Evolutionary conservation across 35 echinoderm and acorn worm genomes (phyloP).

Genomic region (Antedon bifida): DNA sequence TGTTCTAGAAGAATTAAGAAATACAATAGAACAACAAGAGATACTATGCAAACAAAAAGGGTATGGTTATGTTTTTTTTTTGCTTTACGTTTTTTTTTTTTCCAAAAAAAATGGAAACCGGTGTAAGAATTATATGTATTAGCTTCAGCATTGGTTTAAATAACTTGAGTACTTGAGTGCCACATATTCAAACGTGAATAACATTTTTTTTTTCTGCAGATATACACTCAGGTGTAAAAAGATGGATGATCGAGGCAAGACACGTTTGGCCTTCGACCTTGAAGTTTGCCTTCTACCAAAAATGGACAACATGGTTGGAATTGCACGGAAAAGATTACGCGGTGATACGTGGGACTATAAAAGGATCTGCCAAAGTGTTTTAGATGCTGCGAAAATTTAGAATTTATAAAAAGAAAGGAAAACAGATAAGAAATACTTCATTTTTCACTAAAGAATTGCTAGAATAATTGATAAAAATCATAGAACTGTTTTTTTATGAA

Average conservation of each 20-base stretch:
- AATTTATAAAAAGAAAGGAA: no score
- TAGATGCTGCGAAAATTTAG: slow-evolving; percentile 63
- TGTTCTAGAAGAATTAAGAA: slow-evolving; percentile 56
- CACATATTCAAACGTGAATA: no score
- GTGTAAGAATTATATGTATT: no score
- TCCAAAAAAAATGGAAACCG: no score
- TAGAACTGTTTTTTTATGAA: no score
- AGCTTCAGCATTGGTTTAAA: no score
- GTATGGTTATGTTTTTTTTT: no score
- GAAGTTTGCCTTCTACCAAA: slow-evolving; percentile 79
- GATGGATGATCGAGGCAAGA: slow-evolving; percentile 67
- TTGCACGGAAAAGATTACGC: slow-evolving; percentile 65
- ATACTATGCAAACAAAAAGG: slow-evolving; percentile 84
- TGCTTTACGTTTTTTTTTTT: not conserved
- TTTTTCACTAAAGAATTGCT: no score
- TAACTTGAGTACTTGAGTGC: no score
- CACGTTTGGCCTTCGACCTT: slow-evolving; percentile 74
- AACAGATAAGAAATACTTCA: no score
- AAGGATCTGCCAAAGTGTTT: slow-evolving; percentile 57
- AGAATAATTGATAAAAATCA: no score
- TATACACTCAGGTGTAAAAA: slow-evolving; percentile 92
- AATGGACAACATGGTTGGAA: slow-evolving; percentile 80
- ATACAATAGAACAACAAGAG: slow-evolving; percentile 38
- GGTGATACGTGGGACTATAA: slow-evolving; percentile 99
- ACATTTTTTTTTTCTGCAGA: slow-evolving; percentile 18